A percentile compares a stretch with the other conserved stretches of the same genome.
Conservation (phyloP, 1,140 invertebrate genomes). For the Drosophila funebris region DNA sequence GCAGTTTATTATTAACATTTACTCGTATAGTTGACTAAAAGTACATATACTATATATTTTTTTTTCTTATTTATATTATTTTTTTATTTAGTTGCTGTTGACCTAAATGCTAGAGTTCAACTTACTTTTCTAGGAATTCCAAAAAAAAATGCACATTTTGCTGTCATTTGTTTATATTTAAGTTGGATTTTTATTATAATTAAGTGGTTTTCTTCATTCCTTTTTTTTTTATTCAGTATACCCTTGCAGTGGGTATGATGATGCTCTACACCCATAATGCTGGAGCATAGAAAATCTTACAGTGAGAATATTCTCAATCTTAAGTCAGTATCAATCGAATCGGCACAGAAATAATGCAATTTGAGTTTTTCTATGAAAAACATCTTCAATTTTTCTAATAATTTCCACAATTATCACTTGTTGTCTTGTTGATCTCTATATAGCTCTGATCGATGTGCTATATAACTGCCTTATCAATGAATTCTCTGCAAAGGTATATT, state of each 20-base stretch:
- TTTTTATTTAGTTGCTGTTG: slow-evolving; percentile 25
- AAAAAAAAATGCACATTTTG: slow-evolving; percentile 50
- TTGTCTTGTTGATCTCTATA: too few relatives aligned
- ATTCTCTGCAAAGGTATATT: not conserved
- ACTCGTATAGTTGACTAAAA: slow-evolving; percentile 56
- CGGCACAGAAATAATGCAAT: too few relatives aligned
- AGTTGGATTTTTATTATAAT: slow-evolving; percentile 17
- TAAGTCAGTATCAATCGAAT: too few relatives aligned
- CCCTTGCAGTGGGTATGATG: slow-evolving; percentile 6
- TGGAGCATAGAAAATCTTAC: not conserved
- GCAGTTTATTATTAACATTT: slow-evolving; percentile 40
- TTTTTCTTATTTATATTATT: too few relatives aligned
- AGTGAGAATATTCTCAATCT: not conserved
- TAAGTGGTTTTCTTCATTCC: slow-evolving; percentile 6
- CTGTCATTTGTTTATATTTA: slow-evolving; percentile 20
- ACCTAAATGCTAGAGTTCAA: slow-evolving; percentile 63
- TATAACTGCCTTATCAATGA: not conserved
- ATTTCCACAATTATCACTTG: too few relatives aligned
- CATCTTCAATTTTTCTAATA: not conserved
- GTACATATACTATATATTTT: slow-evolving; percentile 48
- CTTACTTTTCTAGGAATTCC: slow-evolving; percentile 65
- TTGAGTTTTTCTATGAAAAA: not conserved
- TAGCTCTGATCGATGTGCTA: not conserved
- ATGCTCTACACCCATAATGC: not conserved
- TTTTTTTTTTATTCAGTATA: not conserved